Base-by-base conservation (phyloP, 2,888 invertebrate species). In the Scaptodrosophila latifasciaeformis region DNA sequence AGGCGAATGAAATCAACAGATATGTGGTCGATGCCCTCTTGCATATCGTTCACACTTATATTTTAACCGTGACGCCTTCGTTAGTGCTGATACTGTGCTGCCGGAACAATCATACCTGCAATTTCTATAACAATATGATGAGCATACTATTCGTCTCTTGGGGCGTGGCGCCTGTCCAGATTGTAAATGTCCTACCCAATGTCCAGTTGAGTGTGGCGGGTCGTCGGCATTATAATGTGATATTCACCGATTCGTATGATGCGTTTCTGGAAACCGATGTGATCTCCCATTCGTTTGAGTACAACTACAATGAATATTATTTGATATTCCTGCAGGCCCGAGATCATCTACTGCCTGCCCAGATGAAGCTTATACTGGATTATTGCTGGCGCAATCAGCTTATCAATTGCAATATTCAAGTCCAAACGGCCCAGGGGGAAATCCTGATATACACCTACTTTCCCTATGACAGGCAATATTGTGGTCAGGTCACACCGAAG, bases 311-410 rank as follows among this genome's bases (percentile, higher is more conserved):
- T 4, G 84, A 84, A 44, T 70, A 66, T 48, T 83, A 83, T 21
- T 79, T 76, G 17, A 82, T 83, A 1, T 74, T 84, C n/a, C 58
- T 83, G 13, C 75, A 82, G 56, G 65, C 67, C 0, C 29, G 62
- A 0, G 82, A 83, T 44, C 54, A 52, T 5, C 49, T 59, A 5
- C 37, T 65, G 10, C 48, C 43, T 2, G 7, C 10, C 4, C 75
- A 83, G 49, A 82, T 84, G 71, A 62, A 69, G 3, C 51, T 45
- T 2, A 77, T 83, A 27, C 67, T 83, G 1, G 63, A 65, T 10
- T 83, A 83, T 21, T 83, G 83, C 49, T 83, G 82, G 77, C 56
- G 54, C 10, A 54, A 82, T 34, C 72, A 76, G 35, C 62, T 82
- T 18, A 74, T 82, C 50, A 72, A 84, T 40, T 83, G 84, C 58